Percentiles rank a stretch among this genome's conserved stretches.
Conservation (phyloP, 2,113 vertebrate genomes). For the Taurulus bubalis region DNA sequence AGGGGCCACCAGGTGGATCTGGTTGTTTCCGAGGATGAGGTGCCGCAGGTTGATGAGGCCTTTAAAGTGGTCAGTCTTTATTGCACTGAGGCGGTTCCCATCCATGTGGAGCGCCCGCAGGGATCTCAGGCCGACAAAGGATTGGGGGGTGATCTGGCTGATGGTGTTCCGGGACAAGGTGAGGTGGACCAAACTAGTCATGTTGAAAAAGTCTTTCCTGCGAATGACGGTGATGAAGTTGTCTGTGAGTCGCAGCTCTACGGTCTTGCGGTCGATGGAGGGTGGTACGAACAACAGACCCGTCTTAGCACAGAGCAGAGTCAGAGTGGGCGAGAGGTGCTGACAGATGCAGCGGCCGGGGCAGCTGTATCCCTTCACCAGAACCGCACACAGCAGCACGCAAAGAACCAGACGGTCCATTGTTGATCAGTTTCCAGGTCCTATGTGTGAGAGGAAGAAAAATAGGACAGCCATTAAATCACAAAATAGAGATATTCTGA, state of each 20-base stretch:
- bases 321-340: slow-evolving; percentile 92
- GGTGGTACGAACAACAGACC: slow-evolving; percentile 93
- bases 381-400: slow-evolving; percentile 87
- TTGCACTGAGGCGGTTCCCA: slow-evolving; percentile 89
- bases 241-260: slow-evolving; percentile 93
- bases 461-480: slow-evolving; percentile 33
- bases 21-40: slow-evolving; percentile 95
- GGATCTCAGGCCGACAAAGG: slow-evolving; percentile 89
- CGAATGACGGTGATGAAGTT: slow-evolving; percentile 95
- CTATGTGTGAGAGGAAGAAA: slow-evolving; percentile 68
- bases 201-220: slow-evolving; percentile 93
- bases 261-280: slow-evolving; percentile 91
- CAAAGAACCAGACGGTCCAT: slow-evolving; percentile 91
- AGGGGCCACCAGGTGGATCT: slow-evolving; percentile 88
- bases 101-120: slow-evolving; percentile 94
- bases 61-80: slow-evolving; percentile 89
- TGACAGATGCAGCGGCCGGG: slow-evolving; percentile 94
- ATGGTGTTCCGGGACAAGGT: slow-evolving; percentile 95
- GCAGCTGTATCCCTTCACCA: slow-evolving; percentile 87
- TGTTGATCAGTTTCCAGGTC: slow-evolving; percentile 75
- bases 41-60: slow-evolving; percentile 92
- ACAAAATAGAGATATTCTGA: slow-evolving; percentile 49
- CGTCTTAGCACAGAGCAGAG: slow-evolving; percentile 94
- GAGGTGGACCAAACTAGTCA: slow-evolving; percentile 96
- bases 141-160: slow-evolving; percentile 89